Conservation (phyloP, 2,797 vertebrate species). For the Urocyon cinereoargenteus region DNA sequence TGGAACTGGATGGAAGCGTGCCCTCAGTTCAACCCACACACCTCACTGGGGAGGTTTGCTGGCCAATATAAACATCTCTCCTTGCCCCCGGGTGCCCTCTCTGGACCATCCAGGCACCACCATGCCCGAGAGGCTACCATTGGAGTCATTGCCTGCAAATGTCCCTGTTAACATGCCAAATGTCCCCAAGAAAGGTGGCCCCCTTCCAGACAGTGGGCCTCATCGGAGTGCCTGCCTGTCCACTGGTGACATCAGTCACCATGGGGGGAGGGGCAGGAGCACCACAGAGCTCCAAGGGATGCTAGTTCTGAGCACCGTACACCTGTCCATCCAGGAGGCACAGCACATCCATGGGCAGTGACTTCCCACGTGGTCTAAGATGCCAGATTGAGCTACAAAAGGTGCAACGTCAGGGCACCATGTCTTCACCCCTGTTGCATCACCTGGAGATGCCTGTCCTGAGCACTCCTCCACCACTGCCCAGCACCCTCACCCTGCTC, state of each 20-base stretch:
- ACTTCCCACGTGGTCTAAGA: not conserved
- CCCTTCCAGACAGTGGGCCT: not conserved
- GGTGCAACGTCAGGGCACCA: rapidly evolving
- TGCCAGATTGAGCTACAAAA: not conserved
- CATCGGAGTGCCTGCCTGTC: not conserved
- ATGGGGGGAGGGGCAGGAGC: too few relatives aligned
- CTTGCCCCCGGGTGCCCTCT: not conserved
- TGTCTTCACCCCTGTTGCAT: rapidly evolving
- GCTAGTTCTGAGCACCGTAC: not conserved
- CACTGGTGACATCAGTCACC: not conserved
- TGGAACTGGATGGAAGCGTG: rapidly evolving
- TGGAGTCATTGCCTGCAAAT: not conserved
- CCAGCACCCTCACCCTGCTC: not conserved
- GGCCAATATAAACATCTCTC: not conserved
- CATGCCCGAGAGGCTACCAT: not conserved
- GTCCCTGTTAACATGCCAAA: not conserved
- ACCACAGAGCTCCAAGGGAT: not conserved
- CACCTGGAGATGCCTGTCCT: not conserved
- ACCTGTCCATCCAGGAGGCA: not conserved
- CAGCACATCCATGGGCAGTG: rapidly evolving
- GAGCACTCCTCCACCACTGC: not conserved
- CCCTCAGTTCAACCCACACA: not conserved
- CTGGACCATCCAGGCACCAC: not conserved
- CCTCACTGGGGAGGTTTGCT: not conserved
- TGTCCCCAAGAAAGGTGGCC: not conserved